phyloP scores from a whole-genome alignment of 2,113 vertebrate genomes.

The Callocephalon fimbriatum region DNA sequence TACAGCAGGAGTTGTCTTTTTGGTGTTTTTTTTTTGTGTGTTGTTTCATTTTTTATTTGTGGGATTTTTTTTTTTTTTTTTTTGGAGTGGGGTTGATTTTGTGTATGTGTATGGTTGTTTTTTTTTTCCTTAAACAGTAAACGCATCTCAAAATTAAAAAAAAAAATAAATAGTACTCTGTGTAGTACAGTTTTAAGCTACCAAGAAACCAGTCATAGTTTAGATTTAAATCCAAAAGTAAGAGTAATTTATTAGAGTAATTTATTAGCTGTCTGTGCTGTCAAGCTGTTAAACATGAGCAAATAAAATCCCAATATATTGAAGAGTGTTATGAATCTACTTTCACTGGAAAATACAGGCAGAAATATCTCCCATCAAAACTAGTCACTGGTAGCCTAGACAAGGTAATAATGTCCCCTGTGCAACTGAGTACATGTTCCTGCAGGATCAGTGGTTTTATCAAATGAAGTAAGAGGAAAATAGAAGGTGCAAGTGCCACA shows the following conservation, averaged over 20 bases:
- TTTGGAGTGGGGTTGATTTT: background rate
- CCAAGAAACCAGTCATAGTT: background rate
- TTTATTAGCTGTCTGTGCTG: background rate
- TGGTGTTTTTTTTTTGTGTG: background rate
- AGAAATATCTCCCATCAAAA: background rate
- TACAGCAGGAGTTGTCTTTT: background rate
- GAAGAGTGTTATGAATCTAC: background rate
- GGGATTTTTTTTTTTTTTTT: too few relatives aligned
- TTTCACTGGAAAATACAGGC: background rate
- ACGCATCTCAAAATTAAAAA: background rate
- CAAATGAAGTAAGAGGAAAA: background rate
- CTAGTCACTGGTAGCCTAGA: background rate
- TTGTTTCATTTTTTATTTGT: fast-evolving
- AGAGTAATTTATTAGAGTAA: background rate
- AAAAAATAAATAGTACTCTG: background rate
- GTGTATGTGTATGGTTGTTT: background rate
- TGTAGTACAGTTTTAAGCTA: background rate
- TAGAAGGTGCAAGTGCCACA: background rate
- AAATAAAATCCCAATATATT: background rate
- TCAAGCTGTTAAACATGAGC: background rate
- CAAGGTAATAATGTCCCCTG: background rate
- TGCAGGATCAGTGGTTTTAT: background rate
- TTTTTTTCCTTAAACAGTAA: background rate
- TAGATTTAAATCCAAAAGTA: background rate
- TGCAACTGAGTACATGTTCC: background rate